Evolutionary conservation across 1,140 invertebrate species (phyloP).

Genomic region (Caenorhabditis latens): DNA sequence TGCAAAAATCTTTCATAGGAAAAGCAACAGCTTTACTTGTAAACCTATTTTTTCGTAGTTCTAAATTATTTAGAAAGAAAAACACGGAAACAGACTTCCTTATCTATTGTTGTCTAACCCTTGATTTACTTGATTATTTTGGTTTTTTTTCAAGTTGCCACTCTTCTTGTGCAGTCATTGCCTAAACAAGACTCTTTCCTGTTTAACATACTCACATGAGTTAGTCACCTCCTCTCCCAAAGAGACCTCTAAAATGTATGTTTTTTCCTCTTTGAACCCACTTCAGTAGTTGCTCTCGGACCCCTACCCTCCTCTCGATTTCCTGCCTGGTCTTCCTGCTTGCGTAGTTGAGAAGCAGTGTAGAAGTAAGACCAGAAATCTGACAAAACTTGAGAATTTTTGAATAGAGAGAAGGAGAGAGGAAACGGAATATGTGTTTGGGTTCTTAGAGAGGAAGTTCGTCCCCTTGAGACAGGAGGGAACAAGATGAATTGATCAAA

Average conservation of each 20-base stretch:
- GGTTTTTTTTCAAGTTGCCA: not conserved
- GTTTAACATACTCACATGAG: slow-evolving; percentile 24
- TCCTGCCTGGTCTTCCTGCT: slow-evolving; percentile 41
- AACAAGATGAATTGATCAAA: slow-evolving; percentile 22
- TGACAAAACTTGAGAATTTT: slow-evolving; percentile 22
- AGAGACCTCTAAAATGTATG: slow-evolving; percentile 13
- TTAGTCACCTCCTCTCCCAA: slow-evolving; percentile 19
- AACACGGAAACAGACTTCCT: too few relatives aligned
- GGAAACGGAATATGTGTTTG: not conserved
- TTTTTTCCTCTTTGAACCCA: slow-evolving; percentile 50
- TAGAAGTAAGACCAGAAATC: too few relatives aligned
- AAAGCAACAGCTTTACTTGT: too few relatives aligned
- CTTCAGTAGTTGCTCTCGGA: not conserved
- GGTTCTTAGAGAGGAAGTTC: not conserved
- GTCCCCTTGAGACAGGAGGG: not conserved
- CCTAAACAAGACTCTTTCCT: not conserved
- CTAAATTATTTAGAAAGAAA: too few relatives aligned
- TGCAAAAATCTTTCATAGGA: too few relatives aligned
- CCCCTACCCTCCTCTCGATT: slow-evolving; percentile 10
- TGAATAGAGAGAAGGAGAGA: not conserved
- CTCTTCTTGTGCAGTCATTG: not conserved
- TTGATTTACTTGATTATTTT: not conserved
- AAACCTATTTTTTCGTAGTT: too few relatives aligned
- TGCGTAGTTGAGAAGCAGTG: slow-evolving; percentile 13
- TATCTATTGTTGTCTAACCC: not conserved